A percentile compares a stretch with the other conserved stretches of the same genome.
These are phyloP conservation scores for Lucifuga dentata DNA, from an alignment of 2,113 vertebrate species.

Conservation along the genomic window DNA sequence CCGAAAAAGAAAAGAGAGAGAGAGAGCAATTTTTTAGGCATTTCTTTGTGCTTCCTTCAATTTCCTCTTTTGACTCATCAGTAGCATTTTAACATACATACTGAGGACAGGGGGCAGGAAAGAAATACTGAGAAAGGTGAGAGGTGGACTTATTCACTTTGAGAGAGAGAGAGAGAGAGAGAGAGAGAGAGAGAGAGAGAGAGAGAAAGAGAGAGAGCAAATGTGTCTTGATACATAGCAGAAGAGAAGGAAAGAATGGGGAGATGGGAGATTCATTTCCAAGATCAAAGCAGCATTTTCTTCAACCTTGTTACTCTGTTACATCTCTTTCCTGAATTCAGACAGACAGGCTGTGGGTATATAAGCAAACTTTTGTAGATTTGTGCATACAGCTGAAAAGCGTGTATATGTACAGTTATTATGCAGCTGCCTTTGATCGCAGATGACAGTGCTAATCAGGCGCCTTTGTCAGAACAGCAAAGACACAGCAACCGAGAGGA, in stretches of 20 bases:
- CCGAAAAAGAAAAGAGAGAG: no score
- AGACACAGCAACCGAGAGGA: constrained; percentile 23
- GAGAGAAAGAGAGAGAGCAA: neutral
- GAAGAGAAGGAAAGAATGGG: neutral
- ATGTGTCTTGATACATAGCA: neutral
- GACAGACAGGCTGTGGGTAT: neutral
- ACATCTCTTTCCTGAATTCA: constrained; percentile 33
- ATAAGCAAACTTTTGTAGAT: neutral
- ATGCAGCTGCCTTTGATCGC: constrained; percentile 45
- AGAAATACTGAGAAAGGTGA: constrained; percentile 11
- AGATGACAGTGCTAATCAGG: constrained; percentile 46
- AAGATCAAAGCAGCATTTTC: constrained; percentile 38
- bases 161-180: no score
- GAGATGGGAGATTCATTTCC: constrained; percentile 22
- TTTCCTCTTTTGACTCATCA: constrained; percentile 22
- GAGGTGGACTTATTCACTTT: constrained; percentile 8
- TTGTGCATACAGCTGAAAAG: neutral
- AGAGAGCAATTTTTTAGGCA: no score
- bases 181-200: constrained; percentile 1
- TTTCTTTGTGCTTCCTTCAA: no score
- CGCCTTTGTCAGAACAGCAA: constrained; percentile 44
- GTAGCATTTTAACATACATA: neutral
- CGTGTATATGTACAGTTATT: constrained; percentile 5
- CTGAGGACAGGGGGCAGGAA: constrained; percentile 4
- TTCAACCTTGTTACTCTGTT: constrained; percentile 18